Evolutionary conservation across 2,797 vertebrate genomes (phyloP).

Genomic region (Crypturellus tataupa): DNA sequence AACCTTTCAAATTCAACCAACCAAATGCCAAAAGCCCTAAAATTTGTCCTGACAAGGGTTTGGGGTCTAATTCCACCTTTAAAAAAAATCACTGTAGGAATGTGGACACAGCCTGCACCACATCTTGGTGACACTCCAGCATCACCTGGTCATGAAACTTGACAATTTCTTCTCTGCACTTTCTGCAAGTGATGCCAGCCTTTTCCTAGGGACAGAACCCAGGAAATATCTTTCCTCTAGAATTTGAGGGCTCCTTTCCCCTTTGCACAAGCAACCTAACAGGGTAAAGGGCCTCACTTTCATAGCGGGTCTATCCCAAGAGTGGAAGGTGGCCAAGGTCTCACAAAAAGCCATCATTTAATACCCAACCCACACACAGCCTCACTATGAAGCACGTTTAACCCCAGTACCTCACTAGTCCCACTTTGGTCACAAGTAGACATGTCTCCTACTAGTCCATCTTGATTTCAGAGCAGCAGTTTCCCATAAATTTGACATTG

Average conservation of each 20-base stretch:
- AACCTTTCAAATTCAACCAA: background rate
- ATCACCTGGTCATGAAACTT: background rate
- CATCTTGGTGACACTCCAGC: background rate
- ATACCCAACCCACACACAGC: background rate
- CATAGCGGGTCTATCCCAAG: background rate
- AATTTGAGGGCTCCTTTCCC: background rate
- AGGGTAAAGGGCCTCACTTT: conserved; percentile 16
- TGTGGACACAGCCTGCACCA: background rate
- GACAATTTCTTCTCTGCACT: background rate
- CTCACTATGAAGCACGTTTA: background rate
- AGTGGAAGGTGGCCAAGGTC: background rate
- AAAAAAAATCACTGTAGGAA: background rate
- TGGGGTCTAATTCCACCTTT: background rate
- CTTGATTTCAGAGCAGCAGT: background rate
- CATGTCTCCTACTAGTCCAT: background rate
- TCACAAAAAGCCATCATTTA: background rate
- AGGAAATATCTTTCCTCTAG: background rate
- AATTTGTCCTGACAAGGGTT: background rate
- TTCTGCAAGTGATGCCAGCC: background rate
- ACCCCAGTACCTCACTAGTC: background rate
- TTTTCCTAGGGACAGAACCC: background rate
- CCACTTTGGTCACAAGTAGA: background rate
- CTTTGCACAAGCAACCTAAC: background rate
- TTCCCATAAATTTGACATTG: background rate
- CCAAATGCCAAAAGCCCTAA: background rate